Evolutionary conservation across 2,888 invertebrate species (phyloP), one percentile per base, ranked within the genome.

Genomic region (Urechis unicinctus): DNA sequence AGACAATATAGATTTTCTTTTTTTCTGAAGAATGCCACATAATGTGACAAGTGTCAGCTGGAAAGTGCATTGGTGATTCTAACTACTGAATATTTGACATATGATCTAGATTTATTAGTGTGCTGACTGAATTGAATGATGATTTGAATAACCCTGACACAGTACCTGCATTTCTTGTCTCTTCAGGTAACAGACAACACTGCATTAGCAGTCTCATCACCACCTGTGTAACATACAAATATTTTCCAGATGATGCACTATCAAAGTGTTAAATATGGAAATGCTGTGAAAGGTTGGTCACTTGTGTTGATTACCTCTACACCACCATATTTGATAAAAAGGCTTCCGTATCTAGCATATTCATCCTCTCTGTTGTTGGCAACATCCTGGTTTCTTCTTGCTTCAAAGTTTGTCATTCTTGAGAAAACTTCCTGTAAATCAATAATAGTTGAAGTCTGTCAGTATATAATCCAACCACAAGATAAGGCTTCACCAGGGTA

Each of bases 281-380:
- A 26, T 9, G 9, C 48, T 6, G 9, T 25, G 25, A n/a, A 3
- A 42, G 21, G 24, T 22, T 24, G 21, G 42, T n/a, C 31, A 45
- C n/a, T 25, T 13, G 29, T 22, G 47, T 13, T 30, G 6, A 46
- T 64, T 61, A 74, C 74, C 61, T 73, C 70, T 26, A 72, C 67
- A 43, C 72, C 73, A 21, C 73, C 73, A 57, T 69, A 63, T 58
- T 70, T 67, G 51, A 64, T 63, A 47, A 75, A 70, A 30, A 63
- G 62, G 31, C 65, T 61, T n/a, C 72, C 71, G 65, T 69, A 73
- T 59, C 68, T 70, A 51, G 71, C 68, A 52, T 71, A 68, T 46
- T 68, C 68, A 50, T 72, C 72, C 58, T 72, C 73, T 25, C 60
- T 61, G 21, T 63, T 59, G 24, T 36, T 13, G 9, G 9, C 9